Conservation (phyloP, 2,888 invertebrate species). For the Aplocera efformata region DNA sequence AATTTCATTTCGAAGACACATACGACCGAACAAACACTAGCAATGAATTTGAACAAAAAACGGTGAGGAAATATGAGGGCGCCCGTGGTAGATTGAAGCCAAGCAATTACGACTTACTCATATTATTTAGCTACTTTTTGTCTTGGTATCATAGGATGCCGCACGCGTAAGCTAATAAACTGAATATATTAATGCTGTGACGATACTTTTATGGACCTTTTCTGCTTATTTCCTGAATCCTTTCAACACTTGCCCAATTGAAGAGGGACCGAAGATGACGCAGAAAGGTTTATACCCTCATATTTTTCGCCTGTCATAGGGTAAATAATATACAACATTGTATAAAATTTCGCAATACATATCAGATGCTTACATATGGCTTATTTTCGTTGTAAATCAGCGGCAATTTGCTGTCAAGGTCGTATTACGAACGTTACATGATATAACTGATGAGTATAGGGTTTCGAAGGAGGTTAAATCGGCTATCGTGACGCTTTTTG, state of each 20-base stretch:
- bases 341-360: slow-evolving; percentile 14
- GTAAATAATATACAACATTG: slow-evolving; percentile 14
- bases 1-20: no score
- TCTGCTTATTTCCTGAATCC: slow-evolving; percentile 11
- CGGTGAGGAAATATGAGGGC: no score
- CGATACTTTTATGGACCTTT: no score
- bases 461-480: slow-evolving; percentile 2
- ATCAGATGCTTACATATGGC: slow-evolving; percentile 6
- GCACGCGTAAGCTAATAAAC: no score
- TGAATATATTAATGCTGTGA: slow-evolving; percentile 11
- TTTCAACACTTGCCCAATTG: slow-evolving; percentile 11
- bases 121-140: no score
- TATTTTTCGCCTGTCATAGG: slow-evolving; percentile 21
- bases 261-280: slow-evolving; percentile 20
- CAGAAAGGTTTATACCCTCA: slow-evolving; percentile 26
- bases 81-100: no score
- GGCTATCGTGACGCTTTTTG: slow-evolving; percentile 1
- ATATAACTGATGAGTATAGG: slow-evolving; percentile 7
- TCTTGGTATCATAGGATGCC: no score
- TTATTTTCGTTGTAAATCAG: slow-evolving; percentile 18
- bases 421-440: slow-evolving; percentile 2
- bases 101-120: no score
- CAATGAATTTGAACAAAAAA: no score
- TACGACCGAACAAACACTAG: no score
- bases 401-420: slow-evolving; percentile 11